A percentile compares a stretch with the other conserved stretches of the same genome.
phyloP scores from a whole-genome alignment of 2,113 vertebrate genomes.

The Atrichornis clamosus region DNA sequence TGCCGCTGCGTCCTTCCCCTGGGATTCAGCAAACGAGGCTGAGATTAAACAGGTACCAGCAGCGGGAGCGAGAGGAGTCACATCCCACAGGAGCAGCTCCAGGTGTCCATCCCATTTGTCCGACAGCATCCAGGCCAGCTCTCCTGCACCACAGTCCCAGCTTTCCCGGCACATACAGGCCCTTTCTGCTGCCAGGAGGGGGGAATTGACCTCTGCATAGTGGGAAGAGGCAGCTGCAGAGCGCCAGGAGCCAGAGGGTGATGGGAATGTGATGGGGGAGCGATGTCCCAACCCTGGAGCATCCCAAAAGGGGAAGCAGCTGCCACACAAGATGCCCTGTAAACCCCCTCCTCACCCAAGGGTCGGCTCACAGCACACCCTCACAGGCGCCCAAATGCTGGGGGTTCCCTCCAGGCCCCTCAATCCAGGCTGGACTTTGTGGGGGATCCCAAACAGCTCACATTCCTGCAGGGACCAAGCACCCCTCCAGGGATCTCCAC shows the following conservation, averaged over 20 bases:
- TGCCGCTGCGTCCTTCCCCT: background rate
- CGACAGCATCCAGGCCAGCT: background rate
- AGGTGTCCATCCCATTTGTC: background rate
- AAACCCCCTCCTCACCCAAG: background rate
- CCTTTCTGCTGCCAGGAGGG: accelerated
- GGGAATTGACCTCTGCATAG: background rate
- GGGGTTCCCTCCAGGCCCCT: background rate
- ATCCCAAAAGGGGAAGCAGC: background rate
- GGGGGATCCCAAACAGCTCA: background rate
- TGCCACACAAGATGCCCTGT: background rate
- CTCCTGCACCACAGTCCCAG: accelerated
- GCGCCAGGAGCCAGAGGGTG: accelerated
- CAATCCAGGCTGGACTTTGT: background rate
- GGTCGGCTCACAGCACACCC: background rate
- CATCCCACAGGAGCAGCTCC: background rate
- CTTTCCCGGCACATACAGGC: accelerated
- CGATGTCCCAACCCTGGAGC: background rate
- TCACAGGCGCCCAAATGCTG: background rate
- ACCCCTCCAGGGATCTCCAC: accelerated
- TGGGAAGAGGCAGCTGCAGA: background rate
- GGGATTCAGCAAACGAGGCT: background rate
- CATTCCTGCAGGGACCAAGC: background rate
- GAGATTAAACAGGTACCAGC: background rate
- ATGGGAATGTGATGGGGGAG: accelerated
- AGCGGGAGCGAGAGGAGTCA: background rate